Evolutionary conservation across 2,113 vertebrate species (phyloP).

Genomic region (Eulemur macaco): DNA sequence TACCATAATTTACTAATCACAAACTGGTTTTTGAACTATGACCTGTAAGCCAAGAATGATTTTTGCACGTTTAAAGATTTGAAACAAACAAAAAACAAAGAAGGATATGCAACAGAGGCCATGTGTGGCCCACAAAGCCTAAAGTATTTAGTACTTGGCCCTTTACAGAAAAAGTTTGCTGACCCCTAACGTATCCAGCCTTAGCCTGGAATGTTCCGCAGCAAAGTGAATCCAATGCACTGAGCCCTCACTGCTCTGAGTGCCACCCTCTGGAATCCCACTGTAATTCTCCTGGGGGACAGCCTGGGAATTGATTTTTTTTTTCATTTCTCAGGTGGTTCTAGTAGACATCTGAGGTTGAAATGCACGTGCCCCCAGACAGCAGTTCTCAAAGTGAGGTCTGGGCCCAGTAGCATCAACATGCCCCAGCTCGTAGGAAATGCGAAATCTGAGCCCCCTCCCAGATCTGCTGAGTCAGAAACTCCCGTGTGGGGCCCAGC

Average conservation of each 20-base stretch:
- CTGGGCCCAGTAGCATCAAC: neutral
- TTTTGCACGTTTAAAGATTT: neutral
- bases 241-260: neutral
- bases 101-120: neutral
- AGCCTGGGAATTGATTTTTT: neutral
- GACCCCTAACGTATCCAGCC: no score
- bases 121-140: neutral
- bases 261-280: neutral
- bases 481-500: neutral
- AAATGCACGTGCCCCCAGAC: neutral
- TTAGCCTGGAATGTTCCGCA: neutral
- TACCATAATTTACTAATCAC: no score
- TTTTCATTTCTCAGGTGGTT: neutral
- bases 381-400: neutral
- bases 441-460: neutral
- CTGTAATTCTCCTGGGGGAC: neutral
- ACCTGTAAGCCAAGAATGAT: neutral
- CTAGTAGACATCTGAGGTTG: neutral
- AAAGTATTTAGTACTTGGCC: neutral
- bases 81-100: neutral
- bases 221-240: neutral
- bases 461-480: neutral
- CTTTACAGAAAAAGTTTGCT: neutral
- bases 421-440: neutral
- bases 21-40: neutral